These are phyloP conservation scores for Poeciliopsis infans DNA, from an alignment of 2,797 vertebrate species.

Conservation along the genomic window DNA sequence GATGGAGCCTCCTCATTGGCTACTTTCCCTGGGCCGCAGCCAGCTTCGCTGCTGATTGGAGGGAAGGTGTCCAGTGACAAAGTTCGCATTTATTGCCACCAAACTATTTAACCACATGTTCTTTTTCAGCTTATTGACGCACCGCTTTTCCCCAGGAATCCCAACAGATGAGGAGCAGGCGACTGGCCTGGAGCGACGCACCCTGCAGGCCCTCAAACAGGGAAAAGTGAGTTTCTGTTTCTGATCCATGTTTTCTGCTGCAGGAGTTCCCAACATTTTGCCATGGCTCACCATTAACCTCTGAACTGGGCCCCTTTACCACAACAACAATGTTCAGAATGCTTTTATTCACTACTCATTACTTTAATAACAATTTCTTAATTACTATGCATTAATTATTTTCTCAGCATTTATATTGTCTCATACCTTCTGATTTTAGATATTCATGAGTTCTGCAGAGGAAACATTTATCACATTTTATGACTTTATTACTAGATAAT, in stretches of 20 bases:
- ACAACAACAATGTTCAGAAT: too few species aligned
- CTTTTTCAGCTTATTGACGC: not conserved
- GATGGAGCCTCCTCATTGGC: conserved; percentile 67
- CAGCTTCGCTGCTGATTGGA: conserved; percentile 44
- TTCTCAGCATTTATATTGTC: too few species aligned
- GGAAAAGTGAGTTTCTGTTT: conserved; percentile 72
- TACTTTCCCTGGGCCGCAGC: conserved; percentile 47
- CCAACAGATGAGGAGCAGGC: conserved; percentile 87
- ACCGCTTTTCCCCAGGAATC: conserved; percentile 67
- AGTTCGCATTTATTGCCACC: conserved; percentile 13
- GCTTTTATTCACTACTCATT: too few species aligned
- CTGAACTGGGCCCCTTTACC: too few species aligned
- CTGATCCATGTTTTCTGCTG: not conserved
- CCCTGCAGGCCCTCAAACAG: conserved; percentile 74
- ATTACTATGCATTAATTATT: too few species aligned
- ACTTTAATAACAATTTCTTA: too few species aligned
- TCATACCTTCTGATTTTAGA: too few species aligned
- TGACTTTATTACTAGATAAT: too few species aligned
- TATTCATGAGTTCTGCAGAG: too few species aligned
- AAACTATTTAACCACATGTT: not conserved
- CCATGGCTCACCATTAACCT: too few species aligned
- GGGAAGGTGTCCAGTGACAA: conserved; percentile 12
- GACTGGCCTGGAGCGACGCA: conserved; percentile 81
- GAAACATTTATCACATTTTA: too few species aligned
- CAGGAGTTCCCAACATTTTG: too few species aligned